phyloP scores from a whole-genome alignment of 2,113 vertebrate genomes.

The Scatophagus argus region DNA sequence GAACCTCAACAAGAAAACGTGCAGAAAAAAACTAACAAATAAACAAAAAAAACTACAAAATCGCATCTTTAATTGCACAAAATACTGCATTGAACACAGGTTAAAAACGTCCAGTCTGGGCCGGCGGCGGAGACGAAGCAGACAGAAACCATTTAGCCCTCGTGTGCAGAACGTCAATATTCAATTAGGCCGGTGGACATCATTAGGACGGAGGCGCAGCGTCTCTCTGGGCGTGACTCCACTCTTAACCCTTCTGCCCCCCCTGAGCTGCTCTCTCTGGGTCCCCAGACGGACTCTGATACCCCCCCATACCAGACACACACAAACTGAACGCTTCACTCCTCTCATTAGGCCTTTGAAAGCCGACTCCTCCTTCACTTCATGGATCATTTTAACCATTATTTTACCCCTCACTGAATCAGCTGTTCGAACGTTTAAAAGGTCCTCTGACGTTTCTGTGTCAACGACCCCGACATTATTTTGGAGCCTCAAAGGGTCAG shows the following conservation, averaged over 20 bases:
- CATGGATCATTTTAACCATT: slow-evolving; percentile 40
- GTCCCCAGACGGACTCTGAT: slow-evolving; percentile 42
- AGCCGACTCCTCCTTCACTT: slow-evolving; percentile 16
- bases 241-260: slow-evolving; percentile 63
- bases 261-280: slow-evolving; percentile 14
- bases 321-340: slow-evolving; percentile 6
- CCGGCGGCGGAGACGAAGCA: slow-evolving; percentile 42
- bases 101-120: slow-evolving; percentile 41
- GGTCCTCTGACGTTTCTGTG: neutral
- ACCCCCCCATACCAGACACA: neutral
- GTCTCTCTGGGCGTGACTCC: slow-evolving; percentile 66
- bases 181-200: slow-evolving; percentile 82
- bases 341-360: slow-evolving; percentile 36
- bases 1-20: neutral
- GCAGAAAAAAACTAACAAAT: no score
- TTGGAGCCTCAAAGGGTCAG: neutral
- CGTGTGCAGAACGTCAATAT: slow-evolving; percentile 79
- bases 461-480: neutral
- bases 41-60: no score
- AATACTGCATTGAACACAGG: slow-evolving; percentile 36
- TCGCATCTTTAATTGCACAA: neutral
- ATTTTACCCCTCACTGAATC: slow-evolving; percentile 29
- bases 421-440: neutral
- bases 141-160: slow-evolving; percentile 75
- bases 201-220: slow-evolving; percentile 62